These are phyloP conservation scores for Tiliqua scincoides DNA, from an alignment of 2,113 vertebrate genomes.

Conservation along the genomic window DNA sequence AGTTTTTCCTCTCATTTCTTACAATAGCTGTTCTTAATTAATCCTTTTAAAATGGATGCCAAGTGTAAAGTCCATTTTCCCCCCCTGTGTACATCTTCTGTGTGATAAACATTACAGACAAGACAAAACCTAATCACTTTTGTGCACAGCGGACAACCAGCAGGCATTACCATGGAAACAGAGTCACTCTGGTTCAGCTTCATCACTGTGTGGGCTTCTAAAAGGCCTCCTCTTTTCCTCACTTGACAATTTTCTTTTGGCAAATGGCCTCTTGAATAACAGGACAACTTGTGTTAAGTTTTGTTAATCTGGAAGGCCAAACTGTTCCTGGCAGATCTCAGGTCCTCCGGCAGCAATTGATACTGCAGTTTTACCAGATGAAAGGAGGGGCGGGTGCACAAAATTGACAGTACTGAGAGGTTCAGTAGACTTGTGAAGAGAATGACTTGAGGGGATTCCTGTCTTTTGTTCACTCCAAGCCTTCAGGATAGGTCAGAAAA, in stretches of 20 bases:
- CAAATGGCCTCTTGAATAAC: background rate
- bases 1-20: background rate
- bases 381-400: background rate
- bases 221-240: background rate
- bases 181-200: background rate
- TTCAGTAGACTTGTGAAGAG: background rate
- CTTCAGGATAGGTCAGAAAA: background rate
- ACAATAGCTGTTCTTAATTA: background rate
- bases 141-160: background rate
- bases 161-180: background rate
- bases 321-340: background rate
- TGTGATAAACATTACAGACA: accelerated
- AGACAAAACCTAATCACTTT: background rate
- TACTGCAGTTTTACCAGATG: background rate
- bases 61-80: background rate
- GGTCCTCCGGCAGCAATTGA: accelerated
- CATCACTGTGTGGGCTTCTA: background rate
- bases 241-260: background rate
- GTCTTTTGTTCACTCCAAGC: background rate
- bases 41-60: background rate
- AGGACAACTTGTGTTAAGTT: background rate
- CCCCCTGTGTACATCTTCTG: background rate
- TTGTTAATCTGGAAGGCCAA: background rate
- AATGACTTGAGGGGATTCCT: background rate
- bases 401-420: accelerated